These are phyloP conservation scores for Rhinolophus ferrumequinum DNA, from an alignment of 2,113 vertebrate species.

Conservation along the genomic window DNA sequence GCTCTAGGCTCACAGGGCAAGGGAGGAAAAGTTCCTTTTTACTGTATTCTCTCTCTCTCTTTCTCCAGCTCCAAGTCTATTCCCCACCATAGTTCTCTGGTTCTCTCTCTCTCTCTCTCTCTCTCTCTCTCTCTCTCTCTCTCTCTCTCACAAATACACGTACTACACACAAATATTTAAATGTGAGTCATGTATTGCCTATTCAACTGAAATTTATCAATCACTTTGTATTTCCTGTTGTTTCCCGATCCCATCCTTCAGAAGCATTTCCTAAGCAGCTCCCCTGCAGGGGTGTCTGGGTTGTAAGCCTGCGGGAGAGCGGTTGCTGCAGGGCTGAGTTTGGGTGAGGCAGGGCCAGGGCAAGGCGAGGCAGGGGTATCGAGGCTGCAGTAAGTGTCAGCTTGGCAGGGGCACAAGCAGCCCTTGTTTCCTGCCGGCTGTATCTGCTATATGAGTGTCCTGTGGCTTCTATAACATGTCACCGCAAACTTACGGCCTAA, in stretches of 20 bases:
- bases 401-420: neutral
- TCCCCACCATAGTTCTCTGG: no score
- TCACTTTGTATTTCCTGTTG: neutral
- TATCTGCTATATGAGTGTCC: neutral
- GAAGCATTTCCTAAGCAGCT: neutral
- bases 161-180: no score
- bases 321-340: neutral
- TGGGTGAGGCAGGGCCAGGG: neutral
- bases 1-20: neutral
- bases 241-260: neutral
- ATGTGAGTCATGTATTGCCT: neutral
- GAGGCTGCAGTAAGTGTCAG: accelerated
- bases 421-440: neutral
- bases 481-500: neutral
- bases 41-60: neutral
- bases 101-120: no score
- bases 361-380: accelerated
- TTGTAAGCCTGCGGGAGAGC: neutral
- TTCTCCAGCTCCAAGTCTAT: no score
- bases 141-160: no score
- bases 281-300: neutral
- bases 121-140: no score
- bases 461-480: neutral
- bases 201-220: neutral
- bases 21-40: neutral